phyloP scores from a whole-genome alignment of 2,113 vertebrate species.

The Corydoras sp. region DNA sequence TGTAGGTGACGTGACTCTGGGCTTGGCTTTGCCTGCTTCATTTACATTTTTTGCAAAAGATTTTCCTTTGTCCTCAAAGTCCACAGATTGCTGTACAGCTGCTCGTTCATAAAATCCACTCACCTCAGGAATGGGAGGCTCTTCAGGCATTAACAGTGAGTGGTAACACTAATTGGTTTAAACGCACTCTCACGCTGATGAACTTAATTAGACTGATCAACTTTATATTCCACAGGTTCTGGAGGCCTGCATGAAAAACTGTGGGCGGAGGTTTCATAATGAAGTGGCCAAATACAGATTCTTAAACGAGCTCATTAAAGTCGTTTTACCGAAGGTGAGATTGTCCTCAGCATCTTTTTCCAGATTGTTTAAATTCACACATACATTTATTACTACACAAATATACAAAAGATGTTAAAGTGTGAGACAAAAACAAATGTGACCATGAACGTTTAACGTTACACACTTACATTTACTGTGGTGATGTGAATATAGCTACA shows the following conservation, averaged over 20 bases:
- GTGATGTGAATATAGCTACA: too few relatives aligned
- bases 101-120: constrained; percentile 92
- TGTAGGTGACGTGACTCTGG: too few relatives aligned
- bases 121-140: constrained; percentile 95
- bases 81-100: constrained; percentile 91
- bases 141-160: constrained; percentile 92
- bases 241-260: constrained; percentile 98
- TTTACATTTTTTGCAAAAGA: background rate
- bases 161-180: constrained; percentile 11
- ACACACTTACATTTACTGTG: too few relatives aligned
- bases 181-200: background rate
- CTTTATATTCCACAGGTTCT: constrained; percentile 71
- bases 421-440: too few relatives aligned
- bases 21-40: background rate
- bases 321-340: constrained; percentile 93
- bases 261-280: constrained; percentile 87
- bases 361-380: too few relatives aligned
- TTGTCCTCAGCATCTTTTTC: background rate
- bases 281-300: constrained; percentile 96
- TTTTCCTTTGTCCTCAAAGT: constrained; percentile 55
- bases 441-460: too few relatives aligned
- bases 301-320: constrained; percentile 94
- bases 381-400: too few relatives aligned
- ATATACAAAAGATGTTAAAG: too few relatives aligned
- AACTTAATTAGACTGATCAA: background rate